phyloP scores from a whole-genome alignment of 2,888 invertebrate species.

The Ectemnius lituratus region DNA sequence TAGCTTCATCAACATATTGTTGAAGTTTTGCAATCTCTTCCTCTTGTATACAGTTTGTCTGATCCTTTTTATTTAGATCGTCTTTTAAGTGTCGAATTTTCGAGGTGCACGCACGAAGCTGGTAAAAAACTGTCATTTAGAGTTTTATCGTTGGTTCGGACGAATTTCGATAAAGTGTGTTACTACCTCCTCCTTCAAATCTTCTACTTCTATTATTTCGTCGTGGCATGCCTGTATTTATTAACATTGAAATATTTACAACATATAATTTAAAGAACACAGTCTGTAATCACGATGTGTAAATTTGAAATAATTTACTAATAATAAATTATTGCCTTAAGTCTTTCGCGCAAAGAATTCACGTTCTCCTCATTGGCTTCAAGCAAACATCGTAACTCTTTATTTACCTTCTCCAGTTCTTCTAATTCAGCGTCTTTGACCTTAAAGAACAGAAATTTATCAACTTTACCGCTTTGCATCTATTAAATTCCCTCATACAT shows the following conservation, averaged over 20 bases:
- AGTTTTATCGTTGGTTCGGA: slow-evolving; percentile 1
- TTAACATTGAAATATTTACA: too few species aligned
- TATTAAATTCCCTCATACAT: not conserved
- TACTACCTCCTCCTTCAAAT: slow-evolving; percentile 58
- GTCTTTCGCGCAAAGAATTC: slow-evolving; percentile 45
- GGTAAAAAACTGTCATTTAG: slow-evolving; percentile 11
- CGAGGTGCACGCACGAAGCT: slow-evolving; percentile 56
- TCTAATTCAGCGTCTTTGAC: slow-evolving; percentile 65
- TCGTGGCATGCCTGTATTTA: slow-evolving; percentile 52
- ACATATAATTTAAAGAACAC: too few species aligned
- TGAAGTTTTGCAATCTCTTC: slow-evolving; percentile 61
- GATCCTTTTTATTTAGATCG: slow-evolving; percentile 55
- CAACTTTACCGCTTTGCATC: not conserved
- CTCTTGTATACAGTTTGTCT: slow-evolving; percentile 48
- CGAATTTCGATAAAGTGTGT: not conserved
- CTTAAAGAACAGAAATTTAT: slow-evolving; percentile 44
- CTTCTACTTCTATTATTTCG: slow-evolving; percentile 53
- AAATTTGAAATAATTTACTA: not conserved
- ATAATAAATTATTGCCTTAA: slow-evolving; percentile 44
- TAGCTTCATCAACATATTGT: slow-evolving; percentile 45
- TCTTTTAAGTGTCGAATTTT: slow-evolving; percentile 57
- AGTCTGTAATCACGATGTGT: too few species aligned
- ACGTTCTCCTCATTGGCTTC: slow-evolving; percentile 53
- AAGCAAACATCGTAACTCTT: slow-evolving; percentile 53
- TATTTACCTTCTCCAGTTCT: slow-evolving; percentile 59